These are phyloP conservation scores for Ranitomeya variabilis DNA, from an alignment of 2,113 vertebrate species.

Conservation along the genomic window DNA sequence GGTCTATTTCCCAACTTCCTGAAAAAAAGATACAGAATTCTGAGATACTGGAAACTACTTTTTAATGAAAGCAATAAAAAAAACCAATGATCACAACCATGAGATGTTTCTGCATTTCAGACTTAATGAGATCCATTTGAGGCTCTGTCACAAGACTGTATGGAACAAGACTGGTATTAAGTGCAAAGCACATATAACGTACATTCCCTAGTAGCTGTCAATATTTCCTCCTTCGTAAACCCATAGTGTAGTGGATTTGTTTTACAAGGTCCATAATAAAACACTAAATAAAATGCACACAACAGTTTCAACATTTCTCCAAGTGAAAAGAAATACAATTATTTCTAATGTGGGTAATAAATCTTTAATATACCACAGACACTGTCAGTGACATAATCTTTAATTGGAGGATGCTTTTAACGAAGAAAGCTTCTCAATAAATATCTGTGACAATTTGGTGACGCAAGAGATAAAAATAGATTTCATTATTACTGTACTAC, in stretches of 20 bases:
- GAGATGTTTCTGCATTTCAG: neutral
- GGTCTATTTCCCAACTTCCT: conserved; percentile 35
- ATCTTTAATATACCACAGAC: neutral
- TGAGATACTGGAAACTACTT: conserved; percentile 33
- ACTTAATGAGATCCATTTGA: neutral
- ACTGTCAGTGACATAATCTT: conserved; percentile 19
- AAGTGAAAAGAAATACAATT: conserved; percentile 18
- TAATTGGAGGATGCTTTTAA: conserved; percentile 9
- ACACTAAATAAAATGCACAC: neutral
- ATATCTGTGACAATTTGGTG: neutral
- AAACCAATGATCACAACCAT: neutral
- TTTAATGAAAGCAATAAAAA: neutral
- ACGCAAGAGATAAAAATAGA: neutral
- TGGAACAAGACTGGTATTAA: neutral
- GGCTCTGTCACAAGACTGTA: neutral
- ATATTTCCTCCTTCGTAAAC: neutral
- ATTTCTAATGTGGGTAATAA: conserved; percentile 18
- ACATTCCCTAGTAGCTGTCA: neutral
- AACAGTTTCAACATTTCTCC: neutral
- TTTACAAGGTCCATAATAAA: neutral
- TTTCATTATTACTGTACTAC: neutral
- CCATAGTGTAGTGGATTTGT: neutral
- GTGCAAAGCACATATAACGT: neutral
- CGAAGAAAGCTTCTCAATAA: conserved; percentile 12
- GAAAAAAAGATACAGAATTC: conserved; percentile 19